Evolutionary conservation across 1,140 invertebrate genomes (phyloP), one percentile per base, ranked within the genome.

Genomic region (Grapholita molesta): DNA sequence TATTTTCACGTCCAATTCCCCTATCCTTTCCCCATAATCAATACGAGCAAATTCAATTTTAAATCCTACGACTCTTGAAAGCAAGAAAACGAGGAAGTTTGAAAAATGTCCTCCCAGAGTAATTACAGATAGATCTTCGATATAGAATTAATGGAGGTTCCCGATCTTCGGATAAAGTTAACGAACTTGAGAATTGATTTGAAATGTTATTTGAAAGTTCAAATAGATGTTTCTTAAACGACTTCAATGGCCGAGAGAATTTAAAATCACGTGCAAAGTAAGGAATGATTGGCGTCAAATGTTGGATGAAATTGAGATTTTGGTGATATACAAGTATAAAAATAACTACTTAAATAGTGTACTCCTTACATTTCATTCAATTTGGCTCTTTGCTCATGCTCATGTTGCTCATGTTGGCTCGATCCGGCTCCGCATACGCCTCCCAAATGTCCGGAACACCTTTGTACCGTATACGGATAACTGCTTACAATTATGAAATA

Each of bases 161-260:
- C 55, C 28, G 55, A 61, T 61, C 24, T 28, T 61, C 55, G 28
- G 53, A 61, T 61, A 61, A 61, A 61, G 55, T 61, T 61, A 61
- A 61, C 24, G 23, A 61, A 61, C 55, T 61, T 21, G 55, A 61
- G 55, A 61, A 61, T 61, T 61, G 55, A 61, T 61, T 61, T 61
- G 55, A 61, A 61, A 61, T 61, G 55, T 61, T 61, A 61, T 28
- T 61, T 28, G 55, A 12, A 28, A 61, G 55, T 28, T 61, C 32
- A 61, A 57, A 61, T 61, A 28, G 25, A 61, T 61, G 55, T 61
- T 61, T 61, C 55, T 61, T 61, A 28, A 28, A 61, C 28, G 24
- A 61, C 55, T 61, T 61, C 24, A 61, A 61, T 61, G n/a, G 25
- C 15, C 42, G 42, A 18, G 21, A 48, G 42, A 48, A 48, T 48